Evolutionary conservation across 2,113 vertebrate species (phyloP), one percentile per base, ranked within the genome.

Genomic region (Trematocara variabile): DNA sequence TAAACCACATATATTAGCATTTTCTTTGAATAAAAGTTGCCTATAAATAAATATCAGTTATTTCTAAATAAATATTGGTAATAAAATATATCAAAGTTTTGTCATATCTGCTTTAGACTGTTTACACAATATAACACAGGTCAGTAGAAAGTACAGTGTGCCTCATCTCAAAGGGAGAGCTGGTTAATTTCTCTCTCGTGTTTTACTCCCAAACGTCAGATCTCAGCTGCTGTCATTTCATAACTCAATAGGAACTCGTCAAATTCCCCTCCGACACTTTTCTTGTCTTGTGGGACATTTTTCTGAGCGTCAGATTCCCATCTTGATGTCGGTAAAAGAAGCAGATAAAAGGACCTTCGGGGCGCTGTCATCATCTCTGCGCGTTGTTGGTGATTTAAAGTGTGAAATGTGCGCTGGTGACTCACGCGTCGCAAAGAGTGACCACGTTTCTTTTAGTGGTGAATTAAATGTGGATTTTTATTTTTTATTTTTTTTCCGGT

Each of bases 191-290:
- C 48, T 52, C 34, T 6, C 30, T 33, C 18, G 14, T 44, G 12
- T 39, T 81, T 48, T 2, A 22, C 37, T 48, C 20, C 44, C 65
- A 80, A 50, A 85, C 75, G 13, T 85, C 77, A 82, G 60, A 84
- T 9, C 30, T 68, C 78, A 82, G 65, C 77, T 91, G 73, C 55
- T 90, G 87, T 91, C 88, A 93, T 93, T 68, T 93, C 89, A 79
- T 22, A 18, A 84, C 88, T 55, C 80, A 18, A 4, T 5, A 39
- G n/a, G 20, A 81, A 22, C 3, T 44, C 13, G 13, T 3, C 44
- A 85, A 95, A 93, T 88, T 90, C 93, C 94, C 93, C 92, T 85
- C 54, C 81, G 79, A 91, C 92, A 82, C 82, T 77, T 89, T 41
- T 81, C 75, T 39, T 8, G 81, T 68, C 34, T 85, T 84, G 48